These are phyloP conservation scores for Coelopa pilipes DNA, from an alignment of 2,888 invertebrate species.

Conservation along the genomic window DNA sequence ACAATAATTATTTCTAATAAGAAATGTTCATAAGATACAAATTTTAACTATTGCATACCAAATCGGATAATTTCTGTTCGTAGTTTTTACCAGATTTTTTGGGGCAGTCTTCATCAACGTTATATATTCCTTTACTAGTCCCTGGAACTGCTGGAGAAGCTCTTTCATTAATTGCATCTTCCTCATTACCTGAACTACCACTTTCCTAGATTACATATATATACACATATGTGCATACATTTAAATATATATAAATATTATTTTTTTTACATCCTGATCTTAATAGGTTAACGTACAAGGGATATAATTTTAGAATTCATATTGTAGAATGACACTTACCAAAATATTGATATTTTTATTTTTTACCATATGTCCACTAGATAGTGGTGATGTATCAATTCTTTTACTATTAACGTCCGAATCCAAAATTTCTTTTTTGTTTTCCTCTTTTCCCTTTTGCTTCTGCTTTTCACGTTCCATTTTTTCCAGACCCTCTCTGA, in stretches of 20 bases:
- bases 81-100: slow-evolving; percentile 51
- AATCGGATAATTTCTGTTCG: slow-evolving; percentile 60
- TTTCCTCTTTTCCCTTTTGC: slow-evolving; percentile 80
- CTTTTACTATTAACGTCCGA: slow-evolving; percentile 46
- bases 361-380: slow-evolving; percentile 39
- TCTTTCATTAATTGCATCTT: slow-evolving; percentile 69
- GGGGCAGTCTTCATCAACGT: slow-evolving; percentile 22
- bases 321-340: slow-evolving; percentile 34
- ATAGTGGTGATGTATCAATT: slow-evolving; percentile 30
- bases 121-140: neutral
- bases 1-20: slow-evolving; percentile 31
- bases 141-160: neutral
- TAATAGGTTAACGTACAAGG: neutral
- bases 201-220: slow-evolving; percentile 56
- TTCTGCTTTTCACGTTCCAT: slow-evolving; percentile 94
- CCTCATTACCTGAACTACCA: slow-evolving; percentile 60
- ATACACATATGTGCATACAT: slow-evolving; percentile 13
- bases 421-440: slow-evolving; percentile 34
- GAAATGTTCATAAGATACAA: slow-evolving; percentile 33
- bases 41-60: slow-evolving; percentile 56
- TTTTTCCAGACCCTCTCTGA: slow-evolving; percentile 86
- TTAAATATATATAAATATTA: neutral
- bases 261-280: neutral
- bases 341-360: slow-evolving; percentile 19
- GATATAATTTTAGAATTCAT: too few species aligned